A percentile compares a stretch with the other conserved stretches of the same genome.
Conservation (phyloP, 2,113 vertebrate genomes). For the Colius striatus region DNA sequence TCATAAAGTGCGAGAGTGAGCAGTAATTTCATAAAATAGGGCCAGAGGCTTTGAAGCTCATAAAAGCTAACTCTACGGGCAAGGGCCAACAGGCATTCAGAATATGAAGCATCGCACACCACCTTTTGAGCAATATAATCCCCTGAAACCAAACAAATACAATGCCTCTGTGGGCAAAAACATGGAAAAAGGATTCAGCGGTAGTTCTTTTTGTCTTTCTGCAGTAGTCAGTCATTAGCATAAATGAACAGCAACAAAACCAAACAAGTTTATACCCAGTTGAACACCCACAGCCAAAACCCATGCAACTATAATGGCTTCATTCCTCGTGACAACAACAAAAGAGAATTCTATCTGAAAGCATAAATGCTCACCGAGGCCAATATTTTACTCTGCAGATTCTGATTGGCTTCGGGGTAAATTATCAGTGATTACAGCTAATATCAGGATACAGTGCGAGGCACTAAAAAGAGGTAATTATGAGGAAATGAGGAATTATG, state of each 20-base stretch:
- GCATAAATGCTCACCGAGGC: not conserved
- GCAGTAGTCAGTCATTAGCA: not conserved
- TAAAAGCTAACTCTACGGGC: not conserved
- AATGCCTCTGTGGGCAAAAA: not conserved
- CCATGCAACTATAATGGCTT: not conserved
- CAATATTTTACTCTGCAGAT: not conserved
- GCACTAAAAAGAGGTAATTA: slow-evolving; percentile 48
- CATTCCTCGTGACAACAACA: not conserved
- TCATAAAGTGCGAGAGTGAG: not conserved
- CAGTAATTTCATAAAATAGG: not conserved
- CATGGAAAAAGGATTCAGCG: not conserved
- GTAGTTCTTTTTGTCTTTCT: not conserved
- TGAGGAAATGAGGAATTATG: slow-evolving; percentile 57
- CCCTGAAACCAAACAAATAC: slow-evolving; percentile 18
- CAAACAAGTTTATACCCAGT: slow-evolving; percentile 37
- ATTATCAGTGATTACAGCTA: slow-evolving; percentile 23
- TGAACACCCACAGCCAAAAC: slow-evolving; percentile 14
- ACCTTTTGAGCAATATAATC: slow-evolving; percentile 24
- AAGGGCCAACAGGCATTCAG: not conserved
- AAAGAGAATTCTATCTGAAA: not conserved
- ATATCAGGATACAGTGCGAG: slow-evolving; percentile 9
- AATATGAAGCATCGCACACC: not conserved
- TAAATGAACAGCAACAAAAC: slow-evolving; percentile 32
- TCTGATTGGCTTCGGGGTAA: slow-evolving; percentile 11
- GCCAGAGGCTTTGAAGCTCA: not conserved